phyloP scores from a whole-genome alignment of 64 coral and sea anemone genomes.

The Stichodactyla mertensii region DNA sequence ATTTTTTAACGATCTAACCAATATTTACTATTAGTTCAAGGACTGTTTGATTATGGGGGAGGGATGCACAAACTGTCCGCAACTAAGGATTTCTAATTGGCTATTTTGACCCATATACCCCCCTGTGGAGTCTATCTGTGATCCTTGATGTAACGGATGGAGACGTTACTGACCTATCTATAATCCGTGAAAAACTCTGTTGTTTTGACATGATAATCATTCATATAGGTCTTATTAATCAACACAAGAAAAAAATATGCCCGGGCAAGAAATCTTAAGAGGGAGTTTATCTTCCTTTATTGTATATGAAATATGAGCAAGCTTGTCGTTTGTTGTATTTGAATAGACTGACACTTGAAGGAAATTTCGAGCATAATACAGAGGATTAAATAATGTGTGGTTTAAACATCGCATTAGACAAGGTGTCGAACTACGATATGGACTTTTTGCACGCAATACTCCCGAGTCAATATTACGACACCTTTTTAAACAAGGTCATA shows the following conservation, averaged over 20 bases:
- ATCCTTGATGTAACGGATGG: background rate
- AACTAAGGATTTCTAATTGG: constrained; percentile 98
- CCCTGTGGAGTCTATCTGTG: constrained; percentile 32
- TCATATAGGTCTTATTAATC: background rate
- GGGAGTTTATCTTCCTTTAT: background rate
- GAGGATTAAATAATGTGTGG: background rate
- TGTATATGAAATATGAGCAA: background rate
- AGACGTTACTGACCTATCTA: constrained; percentile 7
- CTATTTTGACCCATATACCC: constrained; percentile 93
- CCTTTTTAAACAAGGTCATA: background rate
- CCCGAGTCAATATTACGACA: background rate
- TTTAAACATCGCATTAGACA: constrained; percentile 11
- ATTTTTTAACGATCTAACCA: constrained; percentile 70
- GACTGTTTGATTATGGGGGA: constrained; percentile 91
- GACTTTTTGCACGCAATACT: background rate
- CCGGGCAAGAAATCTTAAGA: background rate
- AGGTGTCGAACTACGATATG: background rate
- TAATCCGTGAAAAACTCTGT: constrained; percentile 6
- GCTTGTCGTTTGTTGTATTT: background rate
- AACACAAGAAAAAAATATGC: background rate
- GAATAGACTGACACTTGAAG: background rate
- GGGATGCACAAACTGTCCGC: constrained; percentile 66
- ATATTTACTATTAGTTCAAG: constrained; percentile 94
- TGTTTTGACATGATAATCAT: background rate
- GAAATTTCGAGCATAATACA: background rate